Conservation (phyloP, 1,140 invertebrate species). For the Drosophila repleta region DNA sequence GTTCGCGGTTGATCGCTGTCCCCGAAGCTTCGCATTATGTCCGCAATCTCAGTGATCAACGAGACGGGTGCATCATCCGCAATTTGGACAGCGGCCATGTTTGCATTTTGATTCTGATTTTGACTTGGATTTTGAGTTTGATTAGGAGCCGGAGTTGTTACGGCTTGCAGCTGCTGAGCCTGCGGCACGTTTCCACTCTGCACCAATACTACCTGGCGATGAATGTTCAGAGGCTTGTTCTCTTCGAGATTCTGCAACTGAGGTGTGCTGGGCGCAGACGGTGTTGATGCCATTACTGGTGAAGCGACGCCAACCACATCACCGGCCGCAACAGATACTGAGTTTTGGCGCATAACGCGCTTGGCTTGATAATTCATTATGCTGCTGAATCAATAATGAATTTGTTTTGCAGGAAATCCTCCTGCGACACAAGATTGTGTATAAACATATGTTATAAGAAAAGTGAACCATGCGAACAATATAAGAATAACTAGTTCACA, state of each 20-base stretch:
- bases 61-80: constrained; percentile 68
- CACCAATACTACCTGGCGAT: constrained; percentile 65
- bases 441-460: not conserved
- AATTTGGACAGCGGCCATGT: constrained; percentile 27
- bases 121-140: constrained; percentile 17
- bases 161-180: constrained; percentile 26
- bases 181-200: constrained; percentile 51
- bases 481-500: constrained; percentile 1
- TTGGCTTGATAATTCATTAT: constrained; percentile 70
- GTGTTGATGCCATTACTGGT: constrained; percentile 49
- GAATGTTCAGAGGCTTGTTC: constrained; percentile 62
- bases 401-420: not conserved
- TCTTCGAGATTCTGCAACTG: constrained; percentile 60
- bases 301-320: constrained; percentile 45
- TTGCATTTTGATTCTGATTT: constrained; percentile 11
- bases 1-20: constrained; percentile 74
- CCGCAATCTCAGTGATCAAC: constrained; percentile 76
- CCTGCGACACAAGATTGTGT: not conserved
- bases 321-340: constrained; percentile 50
- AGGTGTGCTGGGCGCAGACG: constrained; percentile 57
- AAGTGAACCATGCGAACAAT: constrained; percentile 1
- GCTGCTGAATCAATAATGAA: constrained; percentile 1
- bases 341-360: constrained; percentile 65
- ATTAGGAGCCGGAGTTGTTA: not conserved
- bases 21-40: constrained; percentile 83